Evolutionary conservation across 2,113 vertebrate species (phyloP).

Genomic region (Miniopterus natalensis): DNA sequence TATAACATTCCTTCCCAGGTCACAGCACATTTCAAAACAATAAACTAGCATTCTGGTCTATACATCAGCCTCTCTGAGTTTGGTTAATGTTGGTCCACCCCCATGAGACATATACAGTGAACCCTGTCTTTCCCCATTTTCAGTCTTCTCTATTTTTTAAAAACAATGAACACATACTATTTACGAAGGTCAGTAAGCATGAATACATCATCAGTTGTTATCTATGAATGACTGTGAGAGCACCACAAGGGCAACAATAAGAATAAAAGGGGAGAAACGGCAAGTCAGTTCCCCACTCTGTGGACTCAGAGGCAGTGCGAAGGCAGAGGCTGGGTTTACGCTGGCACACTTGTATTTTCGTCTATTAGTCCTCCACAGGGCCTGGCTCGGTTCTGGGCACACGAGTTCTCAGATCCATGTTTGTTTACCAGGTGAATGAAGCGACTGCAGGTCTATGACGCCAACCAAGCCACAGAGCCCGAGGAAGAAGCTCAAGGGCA

Average conservation of each 20-base stretch:
- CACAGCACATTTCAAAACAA: background rate
- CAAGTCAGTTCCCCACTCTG: background rate
- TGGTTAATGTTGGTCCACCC: background rate
- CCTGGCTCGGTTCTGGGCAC: background rate
- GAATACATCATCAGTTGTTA: background rate
- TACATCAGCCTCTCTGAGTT: background rate
- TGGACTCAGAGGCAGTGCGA: background rate
- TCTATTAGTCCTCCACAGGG: background rate
- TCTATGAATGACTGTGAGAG: background rate
- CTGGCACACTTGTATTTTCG: background rate
- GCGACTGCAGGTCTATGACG: fast-evolving
- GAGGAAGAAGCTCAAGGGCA: background rate
- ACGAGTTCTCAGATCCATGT: background rate
- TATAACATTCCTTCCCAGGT: background rate
- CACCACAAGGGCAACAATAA: background rate
- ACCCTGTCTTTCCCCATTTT: background rate
- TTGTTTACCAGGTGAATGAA: background rate
- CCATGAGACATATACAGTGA: background rate
- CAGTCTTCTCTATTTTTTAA: background rate
- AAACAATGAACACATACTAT: background rate
- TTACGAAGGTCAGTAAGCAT: background rate
- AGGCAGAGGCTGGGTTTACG: background rate
- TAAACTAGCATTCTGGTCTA: background rate
- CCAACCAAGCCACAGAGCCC: background rate
- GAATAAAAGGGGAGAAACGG: background rate